Evolutionary conservation across 2,888 invertebrate species (phyloP).

Genomic region (Caprella mutica): DNA sequence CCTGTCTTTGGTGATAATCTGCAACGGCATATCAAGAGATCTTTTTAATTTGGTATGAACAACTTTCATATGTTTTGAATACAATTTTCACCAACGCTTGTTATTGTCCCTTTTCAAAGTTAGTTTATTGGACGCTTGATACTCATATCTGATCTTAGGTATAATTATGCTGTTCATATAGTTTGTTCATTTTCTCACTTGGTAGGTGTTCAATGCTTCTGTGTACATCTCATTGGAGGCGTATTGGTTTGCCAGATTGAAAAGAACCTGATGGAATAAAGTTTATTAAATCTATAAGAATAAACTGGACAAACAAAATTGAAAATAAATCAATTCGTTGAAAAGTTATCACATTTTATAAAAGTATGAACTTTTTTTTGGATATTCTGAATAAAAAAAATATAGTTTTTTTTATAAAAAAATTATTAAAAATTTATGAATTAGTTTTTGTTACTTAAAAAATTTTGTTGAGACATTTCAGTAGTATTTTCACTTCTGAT

Average conservation of each 20-base stretch:
- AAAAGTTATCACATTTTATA: neutral
- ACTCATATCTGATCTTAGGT: no score
- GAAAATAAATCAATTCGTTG: neutral
- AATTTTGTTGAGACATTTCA: no score
- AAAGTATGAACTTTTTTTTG: neutral
- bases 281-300: neutral
- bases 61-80: no score
- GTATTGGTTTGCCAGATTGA: constrained; percentile 92
- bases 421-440: no score
- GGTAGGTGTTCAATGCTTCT: constrained; percentile 89
- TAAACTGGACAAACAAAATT: neutral
- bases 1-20: constrained; percentile 78
- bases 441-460: no score
- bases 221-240: constrained; percentile 86
- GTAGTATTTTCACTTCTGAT: no score
- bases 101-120: no score
- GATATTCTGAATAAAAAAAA: neutral
- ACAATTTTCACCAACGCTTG: neutral
- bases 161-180: no score
- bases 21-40: constrained; percentile 39
- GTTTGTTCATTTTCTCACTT: no score
- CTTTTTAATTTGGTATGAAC: no score
- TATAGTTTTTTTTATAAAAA: no score
- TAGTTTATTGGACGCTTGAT: no score
- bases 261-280: constrained; percentile 58